phyloP scores from a whole-genome alignment of 2,113 vertebrate genomes.

The Eretmochelys imbricata region DNA sequence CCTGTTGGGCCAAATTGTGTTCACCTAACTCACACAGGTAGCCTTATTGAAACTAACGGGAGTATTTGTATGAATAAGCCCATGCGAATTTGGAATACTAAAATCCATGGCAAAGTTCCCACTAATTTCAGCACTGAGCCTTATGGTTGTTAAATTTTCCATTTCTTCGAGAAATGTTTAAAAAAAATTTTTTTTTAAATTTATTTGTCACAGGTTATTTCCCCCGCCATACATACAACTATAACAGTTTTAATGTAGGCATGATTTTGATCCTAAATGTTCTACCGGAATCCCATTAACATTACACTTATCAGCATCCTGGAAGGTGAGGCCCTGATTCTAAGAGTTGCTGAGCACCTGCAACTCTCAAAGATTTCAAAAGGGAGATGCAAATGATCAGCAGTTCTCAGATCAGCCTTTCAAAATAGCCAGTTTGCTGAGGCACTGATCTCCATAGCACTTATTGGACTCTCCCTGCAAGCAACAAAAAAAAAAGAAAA shows the following conservation, averaged over 20 bases:
- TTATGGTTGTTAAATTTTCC: neutral
- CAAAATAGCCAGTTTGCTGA: neutral
- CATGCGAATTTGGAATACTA: neutral
- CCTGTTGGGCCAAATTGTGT: neutral
- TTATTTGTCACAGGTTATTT: neutral
- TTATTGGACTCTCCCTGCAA: neutral
- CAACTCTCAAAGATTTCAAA: neutral
- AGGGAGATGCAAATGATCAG: neutral
- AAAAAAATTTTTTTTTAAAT: neutral
- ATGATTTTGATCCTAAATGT: neutral
- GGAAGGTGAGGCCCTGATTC: neutral
- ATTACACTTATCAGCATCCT: neutral
- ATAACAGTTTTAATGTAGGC: neutral
- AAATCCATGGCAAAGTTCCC: neutral
- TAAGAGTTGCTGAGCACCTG: neutral
- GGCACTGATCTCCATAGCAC: neutral
- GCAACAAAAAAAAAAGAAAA: neutral
- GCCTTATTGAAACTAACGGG: neutral
- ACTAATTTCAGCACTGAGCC: neutral
- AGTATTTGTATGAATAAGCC: neutral
- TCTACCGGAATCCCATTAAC: neutral
- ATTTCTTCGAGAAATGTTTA: neutral
- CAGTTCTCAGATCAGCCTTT: neutral
- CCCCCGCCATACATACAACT: accelerated
- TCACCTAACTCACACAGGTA: neutral